Base-by-base conservation (phyloP, 2,888 invertebrate genomes). In the Tiliacea citrago region DNA sequence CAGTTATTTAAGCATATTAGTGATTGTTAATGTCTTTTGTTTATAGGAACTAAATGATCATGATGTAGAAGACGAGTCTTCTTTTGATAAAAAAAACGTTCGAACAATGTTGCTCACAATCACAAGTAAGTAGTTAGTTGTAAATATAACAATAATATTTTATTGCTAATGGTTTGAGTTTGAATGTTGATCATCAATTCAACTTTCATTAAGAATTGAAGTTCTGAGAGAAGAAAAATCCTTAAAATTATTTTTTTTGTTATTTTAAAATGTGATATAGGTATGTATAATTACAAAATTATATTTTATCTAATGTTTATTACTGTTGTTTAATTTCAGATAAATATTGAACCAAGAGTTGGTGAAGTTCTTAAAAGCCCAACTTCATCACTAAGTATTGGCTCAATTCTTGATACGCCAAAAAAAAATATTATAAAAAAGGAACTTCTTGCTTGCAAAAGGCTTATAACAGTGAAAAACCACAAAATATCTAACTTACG, bases 381-480 rank as follows among this genome's bases (percentile, higher is more conserved):
- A 47, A 63, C 62, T 63, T 63, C 62, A 24, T 24, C 35, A 16
- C 13, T 58, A 58, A 61, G 42, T n/a, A 61, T 61, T 61, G 61
- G 51, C 1, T 21, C 49, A 21, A 65, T 65, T n/a, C 35, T 51
- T 2, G 65, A 66, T 51, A 66, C 66, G 5, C 51, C 66, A 35
- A 66, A 29, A 66, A 53, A 66, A 21, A 45, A 16, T 53, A 16
- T 51, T 13, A 39, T 53, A 5, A 66, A 66, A 39, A 66, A 53
- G 13, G 51, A 66, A 66, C 35, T 51, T 16, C 39, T 66, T 53
- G 51, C 39, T 66, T 66, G 39, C 51, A 66, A 39, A 66, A 66
- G n/a, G 12, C 35, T 51, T 53, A 39, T 66, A 66, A 39, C 2
- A 51, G 39, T 39, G 6, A 66, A 66, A 66, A 66, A n/a, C 66